Evolutionary conservation across 2,888 invertebrate genomes (phyloP), one percentile per base, ranked within the genome.

Genomic region (Cephus spinipes): DNA sequence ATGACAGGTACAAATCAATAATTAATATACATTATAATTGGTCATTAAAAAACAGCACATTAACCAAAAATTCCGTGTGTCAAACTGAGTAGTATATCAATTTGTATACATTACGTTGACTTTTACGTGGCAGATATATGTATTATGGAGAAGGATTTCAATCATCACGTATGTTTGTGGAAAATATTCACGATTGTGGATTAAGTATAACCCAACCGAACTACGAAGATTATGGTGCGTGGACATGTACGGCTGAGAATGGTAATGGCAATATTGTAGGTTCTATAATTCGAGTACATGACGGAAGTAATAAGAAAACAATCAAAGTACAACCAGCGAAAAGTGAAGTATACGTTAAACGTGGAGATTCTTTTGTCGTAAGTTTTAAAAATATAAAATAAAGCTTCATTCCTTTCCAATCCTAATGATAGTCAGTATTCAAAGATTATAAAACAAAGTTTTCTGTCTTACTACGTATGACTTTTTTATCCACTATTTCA

Each of bases 211-310:
- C 76, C 15, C 79, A 86, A 2, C 86, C 87, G 32, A 76, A 76
- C 4, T 11, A 33, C 3, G 30, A 77, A 23, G 90, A 91, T 81
- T 88, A 86, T 40, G 89, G 89, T 73, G 15, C 81, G n/a, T 90
- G 90, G 89, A 87, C 79, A 79, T 90, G 90, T 75, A 79, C 85
- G 73, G 76, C 87, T 73, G 80, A 79, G 9, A 15, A 78, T 69
- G 31, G 76, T 31, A 71, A 71, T 12, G 74, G 33, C 9, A 73
- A 74, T 33, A 31, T 78, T 4, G 55, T 73, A 6, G 78, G 76
- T n/a, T 71, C 78, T 11, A 30, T 78, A 32, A 74, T 81, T 40
- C 77, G 75, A n/a, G 75, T 83, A n/a, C 32, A 80, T 6, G 75
- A 68, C 76, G 68, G 68, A 36, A 11, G 6, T 9, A 73, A 34